Base-by-base conservation (phyloP, 2,113 vertebrate species). In the Aspiorhynchus laticeps region DNA sequence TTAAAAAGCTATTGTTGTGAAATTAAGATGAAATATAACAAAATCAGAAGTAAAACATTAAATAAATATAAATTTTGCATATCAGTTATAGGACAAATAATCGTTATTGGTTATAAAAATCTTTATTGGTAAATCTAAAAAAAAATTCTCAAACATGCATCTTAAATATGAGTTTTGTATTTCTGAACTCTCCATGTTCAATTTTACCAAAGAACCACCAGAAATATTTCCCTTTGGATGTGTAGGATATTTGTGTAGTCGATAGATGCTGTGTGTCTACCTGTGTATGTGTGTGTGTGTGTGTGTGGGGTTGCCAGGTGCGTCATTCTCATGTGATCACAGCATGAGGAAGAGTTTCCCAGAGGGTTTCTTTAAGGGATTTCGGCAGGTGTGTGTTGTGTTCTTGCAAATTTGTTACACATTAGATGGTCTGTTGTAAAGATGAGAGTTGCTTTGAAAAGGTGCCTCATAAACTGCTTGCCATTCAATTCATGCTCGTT, bases 281-380 rank as follows among this genome's bases (percentile, higher is more conserved):
- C 8, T 71, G 15, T 65, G n/a, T 46, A 0, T 82, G 12, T 36
- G 14, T 80, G 51, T 85, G 14, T 81, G 73, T 63, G 38, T 8
- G 48, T 63, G 85, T 87, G 21, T 26, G 15, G 33, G 41, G 77
- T 89, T 83, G 74, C 81, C 82, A 89, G 69, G 76, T 46, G 28
- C 81, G 80, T 41, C 48, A 84, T 21, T 69, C 38, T 80, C 63
- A 83, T 73, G 33, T 82, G 71, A 83, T 83, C 65, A 65, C 41
- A 67, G 43, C 24, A 65, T 56, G 77, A 71, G 19, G 31, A 43
- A 67, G 38, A 76, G 82, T 43, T 51, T 51, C 69, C 78, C 67
- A 38, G 24, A 65, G 88, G 76, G 24, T 67, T 33, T n/a, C 65
- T 5, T 43, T 5, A 17, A n/a, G 46, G 14, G 59, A 65, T 43